Conservation (phyloP, 2,888 invertebrate genomes). For the Stenotaenia linearis region DNA sequence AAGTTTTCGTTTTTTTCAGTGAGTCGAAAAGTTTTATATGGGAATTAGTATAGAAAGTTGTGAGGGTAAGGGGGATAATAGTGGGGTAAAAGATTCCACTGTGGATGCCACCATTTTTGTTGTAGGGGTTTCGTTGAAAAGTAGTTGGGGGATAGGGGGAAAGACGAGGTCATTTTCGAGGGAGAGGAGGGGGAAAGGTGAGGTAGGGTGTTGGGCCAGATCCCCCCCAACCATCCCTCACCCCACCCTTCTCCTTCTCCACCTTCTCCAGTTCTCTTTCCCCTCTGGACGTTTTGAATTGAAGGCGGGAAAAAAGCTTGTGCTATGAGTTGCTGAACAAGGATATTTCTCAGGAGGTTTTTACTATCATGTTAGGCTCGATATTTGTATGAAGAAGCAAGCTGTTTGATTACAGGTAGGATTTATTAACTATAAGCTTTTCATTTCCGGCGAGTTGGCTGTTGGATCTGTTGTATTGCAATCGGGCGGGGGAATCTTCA, state of each 20-base stretch:
- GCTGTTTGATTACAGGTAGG: conserved; percentile 14
- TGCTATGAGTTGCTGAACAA: background rate
- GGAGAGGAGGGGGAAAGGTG: background rate
- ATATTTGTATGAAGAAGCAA: background rate
- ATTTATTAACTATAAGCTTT: background rate
- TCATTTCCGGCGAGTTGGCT: background rate
- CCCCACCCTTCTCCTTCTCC: background rate
- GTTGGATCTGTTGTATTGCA: background rate
- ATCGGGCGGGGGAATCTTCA: background rate
- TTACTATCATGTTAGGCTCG: background rate
- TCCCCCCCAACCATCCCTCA: background rate
- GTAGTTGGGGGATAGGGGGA: conserved; percentile 26
- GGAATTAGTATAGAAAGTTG: background rate
- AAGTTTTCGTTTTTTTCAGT: background rate
- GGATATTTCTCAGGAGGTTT: conserved; percentile 14
- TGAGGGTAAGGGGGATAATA: background rate
- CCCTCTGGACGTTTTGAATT: conserved; percentile 15
- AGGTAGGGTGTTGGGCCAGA: background rate
- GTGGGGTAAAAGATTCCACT: conserved; percentile 6
- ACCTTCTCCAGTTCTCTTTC: conserved; percentile 13
- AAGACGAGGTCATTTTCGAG: background rate
- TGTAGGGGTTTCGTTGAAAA: background rate
- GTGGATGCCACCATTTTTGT: conserved; percentile 15
- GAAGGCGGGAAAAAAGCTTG: conserved; percentile 19
- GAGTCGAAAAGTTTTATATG: background rate